Conservation (phyloP, 92 coral and sea anemone genomes). For the Bergia puertoricense region DNA sequence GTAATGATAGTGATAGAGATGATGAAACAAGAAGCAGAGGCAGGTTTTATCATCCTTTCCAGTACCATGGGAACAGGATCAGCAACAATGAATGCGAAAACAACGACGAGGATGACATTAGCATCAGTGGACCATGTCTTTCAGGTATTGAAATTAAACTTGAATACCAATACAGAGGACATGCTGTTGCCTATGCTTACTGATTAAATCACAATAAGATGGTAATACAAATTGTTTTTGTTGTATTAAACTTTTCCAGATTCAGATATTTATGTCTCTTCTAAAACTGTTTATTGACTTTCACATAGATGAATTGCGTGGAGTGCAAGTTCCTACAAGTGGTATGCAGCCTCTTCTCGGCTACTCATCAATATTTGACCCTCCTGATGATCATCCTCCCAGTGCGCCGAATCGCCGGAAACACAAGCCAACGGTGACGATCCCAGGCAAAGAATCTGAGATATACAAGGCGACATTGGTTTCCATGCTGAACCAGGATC, state of each 20-base stretch:
- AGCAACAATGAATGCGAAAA: not conserved
- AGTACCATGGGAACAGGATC: slow-evolving; percentile 37
- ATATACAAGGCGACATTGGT: not conserved
- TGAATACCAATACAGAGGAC: not conserved
- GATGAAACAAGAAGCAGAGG: slow-evolving; percentile 12
- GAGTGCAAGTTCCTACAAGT: too few species aligned
- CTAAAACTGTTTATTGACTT: too few species aligned
- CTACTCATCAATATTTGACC: too few species aligned
- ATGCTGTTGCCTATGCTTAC: too few species aligned
- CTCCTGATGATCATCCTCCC: too few species aligned
- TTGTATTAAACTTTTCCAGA: too few species aligned
- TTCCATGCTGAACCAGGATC: slow-evolving; percentile 39
- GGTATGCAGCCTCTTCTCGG: too few species aligned
- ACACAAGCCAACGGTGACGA: not conserved
- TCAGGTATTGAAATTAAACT: not conserved
- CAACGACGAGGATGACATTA: slow-evolving; percentile 8
- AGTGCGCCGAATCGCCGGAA: too few species aligned
- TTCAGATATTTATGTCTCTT: too few species aligned
- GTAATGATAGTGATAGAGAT: slow-evolving; percentile 32
- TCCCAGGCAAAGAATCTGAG: slow-evolving; percentile 7
- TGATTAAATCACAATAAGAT: too few species aligned
- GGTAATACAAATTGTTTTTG: too few species aligned
- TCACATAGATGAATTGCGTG: too few species aligned
- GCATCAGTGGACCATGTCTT: not conserved
- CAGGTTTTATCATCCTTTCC: slow-evolving; percentile 48